Base-by-base conservation (phyloP, 2,113 vertebrate genomes). In the Apteryx owenii region DNA sequence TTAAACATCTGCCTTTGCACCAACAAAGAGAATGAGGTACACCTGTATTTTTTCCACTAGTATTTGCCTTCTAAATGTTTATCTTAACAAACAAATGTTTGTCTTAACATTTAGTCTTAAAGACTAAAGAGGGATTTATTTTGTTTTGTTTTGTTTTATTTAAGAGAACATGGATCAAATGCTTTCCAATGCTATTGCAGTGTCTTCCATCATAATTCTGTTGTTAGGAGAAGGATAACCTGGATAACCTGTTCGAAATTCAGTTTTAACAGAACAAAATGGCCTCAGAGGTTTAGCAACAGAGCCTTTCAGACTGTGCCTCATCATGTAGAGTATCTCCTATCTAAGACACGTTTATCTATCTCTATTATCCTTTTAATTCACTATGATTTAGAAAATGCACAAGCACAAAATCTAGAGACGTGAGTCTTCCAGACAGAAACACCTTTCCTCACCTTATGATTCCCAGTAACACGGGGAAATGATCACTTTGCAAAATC, bases 241-340 rank as follows among this genome's bases (percentile, higher is more conserved):
- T 56, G 17, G 93, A 79, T 50, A 70, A 83, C 75, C 21, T 56
- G 3, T 33, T 81, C 1, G 1, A 91, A 82, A 73, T 62, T 72
- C 22, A 81, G 7, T 20, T 92, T 25, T 77, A 82, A 66, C 3
- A 2, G 1, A 66, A 53, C 0, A 53, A 85, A 91, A 81, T 70
- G 48, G 8, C 14, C 26, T 82, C 48, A 87, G 33, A 58, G 80
- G 2, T 79, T 90, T n/a, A 76, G 19, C 25, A 79, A 69, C 60
- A 44, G 85, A 81, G 6, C 10, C 10, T 89, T 88, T 92, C 81
- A 73, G 38, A 50, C 1, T 31, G 2, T 60, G 20, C 8, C 22
- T 86, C 26, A 16, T 80, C 60, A 61, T 0, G 0, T 20, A 62
- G 23, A 0, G 0, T 40, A 46, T 64, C 17, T 82, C 46, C 36